A percentile compares a stretch with the other conserved stretches of the same genome.
phyloP scores from a whole-genome alignment of 2,888 invertebrate species.

The Drosophila kambysellisi region DNA sequence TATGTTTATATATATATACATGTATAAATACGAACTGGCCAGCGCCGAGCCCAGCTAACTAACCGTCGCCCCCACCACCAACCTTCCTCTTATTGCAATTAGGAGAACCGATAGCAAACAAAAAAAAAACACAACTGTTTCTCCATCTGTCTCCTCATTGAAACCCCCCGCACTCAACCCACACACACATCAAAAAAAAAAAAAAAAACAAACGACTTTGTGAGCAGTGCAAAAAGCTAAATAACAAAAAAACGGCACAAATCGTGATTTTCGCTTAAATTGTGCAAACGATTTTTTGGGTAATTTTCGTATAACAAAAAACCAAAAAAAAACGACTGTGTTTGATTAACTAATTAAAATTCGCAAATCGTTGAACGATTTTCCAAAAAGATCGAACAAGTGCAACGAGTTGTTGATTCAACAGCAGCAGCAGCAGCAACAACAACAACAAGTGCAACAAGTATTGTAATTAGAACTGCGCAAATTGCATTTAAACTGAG shows the following conservation, averaged over 20 bases:
- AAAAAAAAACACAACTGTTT: conserved; percentile 27
- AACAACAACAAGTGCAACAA: conserved; percentile 29
- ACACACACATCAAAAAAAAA: conserved; percentile 53
- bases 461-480: conserved; percentile 70
- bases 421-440: conserved; percentile 10
- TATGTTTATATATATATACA: conserved; percentile 29
- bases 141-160: conserved; percentile 14
- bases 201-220: conserved; percentile 64
- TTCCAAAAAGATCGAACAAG: conserved; percentile 43
- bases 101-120: conserved; percentile 39
- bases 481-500: conserved; percentile 59
- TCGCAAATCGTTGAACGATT: conserved; percentile 46
- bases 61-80: conserved; percentile 13
- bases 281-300: conserved; percentile 73
- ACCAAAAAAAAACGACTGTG: conserved; percentile 47
- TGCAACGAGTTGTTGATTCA: conserved; percentile 43
- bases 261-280: conserved; percentile 76
- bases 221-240: conserved; percentile 61
- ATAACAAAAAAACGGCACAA: conserved; percentile 43
- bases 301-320: conserved; percentile 24
- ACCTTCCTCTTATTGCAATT: conserved; percentile 40
- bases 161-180: conserved; percentile 53
- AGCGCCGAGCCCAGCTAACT: conserved; percentile 48
- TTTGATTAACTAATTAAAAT: conserved; percentile 63
- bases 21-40: conserved; percentile 68